Conservation (phyloP, 2,113 vertebrate species). For the Caloenas nicobarica region DNA sequence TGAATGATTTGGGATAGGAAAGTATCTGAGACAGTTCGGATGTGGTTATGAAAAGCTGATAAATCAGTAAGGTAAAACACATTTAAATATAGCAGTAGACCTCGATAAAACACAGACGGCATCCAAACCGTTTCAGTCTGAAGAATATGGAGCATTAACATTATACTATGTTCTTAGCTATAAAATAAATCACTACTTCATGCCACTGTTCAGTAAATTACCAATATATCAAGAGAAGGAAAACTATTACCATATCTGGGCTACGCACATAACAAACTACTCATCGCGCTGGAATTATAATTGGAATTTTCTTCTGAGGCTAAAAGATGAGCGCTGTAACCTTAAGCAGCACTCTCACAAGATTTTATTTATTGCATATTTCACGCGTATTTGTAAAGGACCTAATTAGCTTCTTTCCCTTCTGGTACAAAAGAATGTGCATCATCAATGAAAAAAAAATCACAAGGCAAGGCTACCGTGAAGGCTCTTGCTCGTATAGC, state of each 20-base stretch:
- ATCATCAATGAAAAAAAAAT: background rate
- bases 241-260: background rate
- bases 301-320: background rate
- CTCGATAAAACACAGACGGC: background rate
- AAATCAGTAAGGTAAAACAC: background rate
- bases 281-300: background rate
- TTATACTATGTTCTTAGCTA: background rate
- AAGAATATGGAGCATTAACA: background rate
- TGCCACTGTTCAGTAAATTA: background rate
- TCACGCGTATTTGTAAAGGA: background rate
- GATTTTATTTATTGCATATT: background rate
- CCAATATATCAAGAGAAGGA: background rate
- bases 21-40: background rate
- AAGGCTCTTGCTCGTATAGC: background rate
- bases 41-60: background rate
- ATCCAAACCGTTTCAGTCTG: background rate
- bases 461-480: background rate
- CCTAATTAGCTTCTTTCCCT: background rate
- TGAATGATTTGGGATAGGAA: background rate
- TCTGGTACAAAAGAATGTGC: background rate
- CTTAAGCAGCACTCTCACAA: background rate
- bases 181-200: constrained; percentile 4
- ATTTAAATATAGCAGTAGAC: background rate
- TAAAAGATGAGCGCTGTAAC: background rate
- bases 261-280: background rate